Conservation (phyloP, 2,797 vertebrate species). For the Megalops cyprinoides region DNA sequence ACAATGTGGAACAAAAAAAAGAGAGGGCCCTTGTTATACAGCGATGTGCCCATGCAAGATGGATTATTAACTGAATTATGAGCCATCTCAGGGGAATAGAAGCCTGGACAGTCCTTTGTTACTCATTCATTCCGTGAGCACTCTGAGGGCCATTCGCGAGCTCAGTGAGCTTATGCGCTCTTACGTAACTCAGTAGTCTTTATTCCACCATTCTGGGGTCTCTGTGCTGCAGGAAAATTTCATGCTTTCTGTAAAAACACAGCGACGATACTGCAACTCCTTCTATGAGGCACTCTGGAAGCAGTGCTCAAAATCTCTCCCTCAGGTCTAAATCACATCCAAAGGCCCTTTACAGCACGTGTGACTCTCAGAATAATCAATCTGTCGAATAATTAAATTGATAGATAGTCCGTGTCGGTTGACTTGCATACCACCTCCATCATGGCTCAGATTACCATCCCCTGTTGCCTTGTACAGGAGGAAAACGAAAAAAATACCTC, state of each 20-base stretch:
- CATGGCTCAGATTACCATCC: background rate
- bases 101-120: conserved; percentile 38
- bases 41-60: conserved; percentile 31
- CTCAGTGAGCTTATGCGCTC: conserved; percentile 30
- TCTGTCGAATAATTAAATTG: conserved; percentile 21
- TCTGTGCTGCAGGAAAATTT: conserved; percentile 29
- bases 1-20: conserved; percentile 13
- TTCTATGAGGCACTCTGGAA: background rate
- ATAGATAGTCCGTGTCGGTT: conserved; percentile 5
- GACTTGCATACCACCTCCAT: conserved; percentile 8
- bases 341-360: background rate
- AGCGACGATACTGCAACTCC: background rate
- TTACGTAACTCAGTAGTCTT: conserved; percentile 41
- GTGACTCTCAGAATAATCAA: background rate
- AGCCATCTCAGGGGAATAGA: conserved; percentile 44
- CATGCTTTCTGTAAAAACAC: background rate
- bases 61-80: conserved; percentile 40
- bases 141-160: conserved; percentile 40
- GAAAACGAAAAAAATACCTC: conserved; percentile 17
- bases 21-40: conserved; percentile 33
- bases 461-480: background rate
- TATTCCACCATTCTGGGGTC: conserved; percentile 16
- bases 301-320: background rate
- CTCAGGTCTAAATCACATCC: conserved; percentile 7
- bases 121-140: conserved; percentile 47